phyloP scores from a whole-genome alignment of 2,888 invertebrate species.

The Rotaria sp. region DNA sequence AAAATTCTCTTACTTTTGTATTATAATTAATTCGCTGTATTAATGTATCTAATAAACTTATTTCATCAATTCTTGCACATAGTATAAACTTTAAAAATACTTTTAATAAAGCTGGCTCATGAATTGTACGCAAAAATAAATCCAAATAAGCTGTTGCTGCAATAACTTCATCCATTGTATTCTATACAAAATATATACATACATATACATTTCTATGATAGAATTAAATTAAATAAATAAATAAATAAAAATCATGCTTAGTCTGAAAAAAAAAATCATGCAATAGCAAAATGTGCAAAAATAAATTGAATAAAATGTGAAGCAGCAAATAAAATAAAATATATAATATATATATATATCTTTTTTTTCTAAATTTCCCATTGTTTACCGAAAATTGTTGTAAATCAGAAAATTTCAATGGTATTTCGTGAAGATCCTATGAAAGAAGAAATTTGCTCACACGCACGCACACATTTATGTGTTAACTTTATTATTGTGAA shows the following conservation, averaged over 20 bases:
- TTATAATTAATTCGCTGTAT: slow-evolving; percentile 70
- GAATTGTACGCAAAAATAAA: slow-evolving; percentile 76
- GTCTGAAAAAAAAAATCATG: slow-evolving; percentile 43
- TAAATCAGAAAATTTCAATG: slow-evolving; percentile 15
- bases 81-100: slow-evolving; percentile 75
- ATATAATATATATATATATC: no score
- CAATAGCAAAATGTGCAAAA: slow-evolving; percentile 10
- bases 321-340: slow-evolving; percentile 5
- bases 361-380: not conserved
- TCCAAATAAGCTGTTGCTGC: slow-evolving; percentile 88
- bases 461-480: not conserved
- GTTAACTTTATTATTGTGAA: not conserved
- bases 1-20: slow-evolving; percentile 62
- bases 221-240: not conserved
- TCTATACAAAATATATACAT: slow-evolving; percentile 62
- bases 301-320: not conserved
- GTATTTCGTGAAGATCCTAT: slow-evolving; percentile 6
- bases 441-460: slow-evolving; percentile 16
- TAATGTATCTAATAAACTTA: slow-evolving; percentile 69
- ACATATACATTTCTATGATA: slow-evolving; percentile 16
- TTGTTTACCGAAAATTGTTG: slow-evolving; percentile 29
- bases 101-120: slow-evolving; percentile 73
- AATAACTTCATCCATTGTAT: slow-evolving; percentile 75
- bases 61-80: slow-evolving; percentile 72
- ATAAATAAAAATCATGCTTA: slow-evolving; percentile 13